Base-by-base conservation (phyloP, 2,888 invertebrate genomes). In the Drosophila stalkeri region DNA sequence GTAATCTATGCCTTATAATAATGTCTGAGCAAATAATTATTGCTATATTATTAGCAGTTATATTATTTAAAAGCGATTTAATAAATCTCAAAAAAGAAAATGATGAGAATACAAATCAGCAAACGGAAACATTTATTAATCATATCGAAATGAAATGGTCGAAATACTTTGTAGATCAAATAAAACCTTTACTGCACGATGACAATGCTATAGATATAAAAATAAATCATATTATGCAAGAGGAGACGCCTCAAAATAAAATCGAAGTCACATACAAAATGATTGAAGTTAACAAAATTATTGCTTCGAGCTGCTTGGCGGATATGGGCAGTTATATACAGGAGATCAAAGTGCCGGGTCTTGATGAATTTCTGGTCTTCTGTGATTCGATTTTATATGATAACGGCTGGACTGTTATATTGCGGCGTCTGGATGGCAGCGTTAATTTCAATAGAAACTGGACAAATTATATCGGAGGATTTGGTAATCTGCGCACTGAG, bases 351-450 rank as follows among this genome's bases (percentile, higher is more conserved):
- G 41, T 64, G 8, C 49, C 63, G 3, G 54, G 31, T 3, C 51
- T 59, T 11, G 54, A 49, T 0, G 93, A 95, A 0, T 95, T 96
- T 96, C 94, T 95, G 89, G 95, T 94, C 0, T n/a, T 51, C 1
- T 86, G 85, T 47, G 94, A 93, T 35, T 94, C 94, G 0, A 64
- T 92, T 43, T 94, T 64, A 6, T 93, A 93, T 0, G 95, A 94
- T 1, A 95, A 95, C 0, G 95, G 95, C 7, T 96, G 96, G 96
- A 95, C 95, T 61, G 95, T 95, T 93, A 95, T 59, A 93, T 96
- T 96, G 89, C 95, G 95, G 75, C 94, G 96, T 23, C 94, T 93
- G 73, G 95, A 95, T 75, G 96, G 96, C 0, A 93, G 94, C 1
- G 94, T 95, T 84, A 94, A 95, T 80, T 96, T 96, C 88, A 94